Conservation (phyloP, 2,797 vertebrate species). For the Sarcophilus harrisii region DNA sequence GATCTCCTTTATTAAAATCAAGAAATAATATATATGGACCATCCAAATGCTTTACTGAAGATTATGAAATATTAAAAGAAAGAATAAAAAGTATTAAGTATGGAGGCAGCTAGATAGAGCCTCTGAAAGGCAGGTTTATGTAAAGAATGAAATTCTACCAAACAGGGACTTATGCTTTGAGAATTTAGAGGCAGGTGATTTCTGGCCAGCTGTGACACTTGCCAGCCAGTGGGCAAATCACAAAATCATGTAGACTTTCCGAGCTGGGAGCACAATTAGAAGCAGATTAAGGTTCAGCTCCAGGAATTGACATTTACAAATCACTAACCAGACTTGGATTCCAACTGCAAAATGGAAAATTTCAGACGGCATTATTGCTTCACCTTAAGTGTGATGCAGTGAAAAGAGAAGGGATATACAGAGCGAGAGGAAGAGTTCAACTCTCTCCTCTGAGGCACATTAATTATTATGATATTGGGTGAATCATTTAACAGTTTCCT, state of each 20-base stretch:
- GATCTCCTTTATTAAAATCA: not conserved
- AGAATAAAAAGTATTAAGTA: not conserved
- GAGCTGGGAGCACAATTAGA: not conserved
- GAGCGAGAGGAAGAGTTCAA: not conserved
- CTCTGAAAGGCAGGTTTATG: not conserved
- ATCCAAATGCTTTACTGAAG: not conserved
- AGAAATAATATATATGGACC: not conserved
- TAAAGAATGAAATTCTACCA: not conserved
- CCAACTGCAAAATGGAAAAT: not conserved
- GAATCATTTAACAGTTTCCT: not conserved
- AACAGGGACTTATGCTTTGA: not conserved
- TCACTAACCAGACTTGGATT: not conserved
- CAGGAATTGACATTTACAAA: not conserved
- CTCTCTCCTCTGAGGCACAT: not conserved
- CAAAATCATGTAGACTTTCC: not conserved
- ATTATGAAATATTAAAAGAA: not conserved
- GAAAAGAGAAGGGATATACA: not conserved
- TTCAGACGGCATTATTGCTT: not conserved
- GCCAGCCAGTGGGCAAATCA: not conserved
- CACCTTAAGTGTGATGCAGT: not conserved
- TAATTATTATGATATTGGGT: not conserved
- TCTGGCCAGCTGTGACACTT: not conserved
- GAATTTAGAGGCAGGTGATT: not conserved
- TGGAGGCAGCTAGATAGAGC: no score
- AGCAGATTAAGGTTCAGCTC: not conserved